Evolutionary conservation across 2,797 vertebrate genomes (phyloP).

Genomic region (Acrossocheilus fasciatus): DNA sequence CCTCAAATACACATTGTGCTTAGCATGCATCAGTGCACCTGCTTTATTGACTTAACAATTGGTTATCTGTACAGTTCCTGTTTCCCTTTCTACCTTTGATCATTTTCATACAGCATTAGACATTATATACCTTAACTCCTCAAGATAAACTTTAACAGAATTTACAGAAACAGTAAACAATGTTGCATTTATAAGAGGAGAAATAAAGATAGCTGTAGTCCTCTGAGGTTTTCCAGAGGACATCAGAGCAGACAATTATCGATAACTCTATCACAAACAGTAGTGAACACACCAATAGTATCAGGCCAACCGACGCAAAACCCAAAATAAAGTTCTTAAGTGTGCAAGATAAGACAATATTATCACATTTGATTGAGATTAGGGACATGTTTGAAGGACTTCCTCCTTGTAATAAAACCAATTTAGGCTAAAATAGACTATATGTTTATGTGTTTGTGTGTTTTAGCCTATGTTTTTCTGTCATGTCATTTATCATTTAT

Average conservation of each 20-base stretch:
- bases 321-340: constrained; percentile 6
- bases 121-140: background rate
- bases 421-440: background rate
- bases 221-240: background rate
- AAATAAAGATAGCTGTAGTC: background rate
- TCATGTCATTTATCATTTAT: background rate
- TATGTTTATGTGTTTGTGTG: background rate
- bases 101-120: background rate
- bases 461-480: background rate
- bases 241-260: background rate
- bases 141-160: background rate
- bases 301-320: background rate
- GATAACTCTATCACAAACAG: constrained; percentile 47
- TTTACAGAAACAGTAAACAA: background rate
- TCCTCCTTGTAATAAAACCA: background rate
- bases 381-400: background rate
- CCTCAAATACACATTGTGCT: background rate
- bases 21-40: background rate
- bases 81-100: background rate
- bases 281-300: constrained; percentile 40
- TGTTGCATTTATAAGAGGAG: background rate
- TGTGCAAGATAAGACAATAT: constrained; percentile 15
- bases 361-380: background rate
- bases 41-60: constrained; percentile 7
- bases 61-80: constrained; percentile 10